These are phyloP conservation scores for Iphiclides podalirius DNA, from an alignment of 2,888 invertebrate genomes.

Conservation along the genomic window DNA sequence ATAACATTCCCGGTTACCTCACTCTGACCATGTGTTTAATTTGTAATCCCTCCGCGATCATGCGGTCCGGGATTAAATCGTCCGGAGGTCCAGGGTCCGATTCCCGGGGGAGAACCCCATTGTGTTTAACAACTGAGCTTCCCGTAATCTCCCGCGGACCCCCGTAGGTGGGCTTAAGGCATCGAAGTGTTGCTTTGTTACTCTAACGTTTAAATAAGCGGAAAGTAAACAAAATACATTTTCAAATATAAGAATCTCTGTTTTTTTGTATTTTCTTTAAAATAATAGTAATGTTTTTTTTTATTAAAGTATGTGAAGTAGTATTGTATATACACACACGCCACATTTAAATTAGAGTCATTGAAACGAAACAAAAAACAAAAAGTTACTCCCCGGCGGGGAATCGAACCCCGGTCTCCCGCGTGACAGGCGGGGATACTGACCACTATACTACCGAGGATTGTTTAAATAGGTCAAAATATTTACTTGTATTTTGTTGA, in stretches of 20 bases:
- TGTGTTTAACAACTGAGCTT: constrained; percentile 21
- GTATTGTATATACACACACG: no score
- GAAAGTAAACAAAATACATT: no score
- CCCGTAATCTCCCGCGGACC: constrained; percentile 15
- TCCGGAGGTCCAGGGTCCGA: constrained; percentile 17
- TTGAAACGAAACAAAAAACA: background rate
- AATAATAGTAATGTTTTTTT: no score
- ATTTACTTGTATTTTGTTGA: no score
- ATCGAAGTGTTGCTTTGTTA: no score
- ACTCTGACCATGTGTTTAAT: constrained; percentile 4
- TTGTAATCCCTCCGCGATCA: constrained; percentile 8
- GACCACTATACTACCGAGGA: constrained; percentile 72
- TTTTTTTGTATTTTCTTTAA: no score
- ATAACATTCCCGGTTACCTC: no score
- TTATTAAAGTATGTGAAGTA: no score
- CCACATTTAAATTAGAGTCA: no score
- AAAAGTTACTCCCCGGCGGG: constrained; percentile 39
- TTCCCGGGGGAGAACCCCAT: constrained; percentile 4
- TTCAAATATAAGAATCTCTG: no score
- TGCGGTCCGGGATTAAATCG: constrained; percentile 25
- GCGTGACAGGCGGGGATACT: constrained; percentile 81
- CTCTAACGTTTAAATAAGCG: no score
- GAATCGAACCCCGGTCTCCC: constrained; percentile 73
- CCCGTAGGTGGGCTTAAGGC: constrained; percentile 1
- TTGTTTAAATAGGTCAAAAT: no score